Evolutionary conservation across 1,140 invertebrate genomes (phyloP).

Genomic region (Mya arenaria): DNA sequence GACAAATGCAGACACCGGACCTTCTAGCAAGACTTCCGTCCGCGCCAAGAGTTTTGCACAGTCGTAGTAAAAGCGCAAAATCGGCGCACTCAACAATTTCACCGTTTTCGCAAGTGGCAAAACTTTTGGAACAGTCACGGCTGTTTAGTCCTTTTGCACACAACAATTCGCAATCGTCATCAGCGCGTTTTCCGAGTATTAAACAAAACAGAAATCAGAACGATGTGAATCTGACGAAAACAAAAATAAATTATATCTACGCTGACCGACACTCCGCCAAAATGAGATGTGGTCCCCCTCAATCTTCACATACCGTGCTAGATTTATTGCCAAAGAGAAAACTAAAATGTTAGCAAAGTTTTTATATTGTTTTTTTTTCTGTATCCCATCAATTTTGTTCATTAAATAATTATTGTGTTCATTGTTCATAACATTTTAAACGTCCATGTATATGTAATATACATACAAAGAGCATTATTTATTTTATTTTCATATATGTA

Average conservation of each 20-base stretch:
- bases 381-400: too few relatives aligned
- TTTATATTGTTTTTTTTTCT: too few relatives aligned
- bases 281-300: neutral
- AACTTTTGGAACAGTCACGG: slow-evolving; percentile 23
- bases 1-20: neutral
- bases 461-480: too few relatives aligned
- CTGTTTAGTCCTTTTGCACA: slow-evolving; percentile 16
- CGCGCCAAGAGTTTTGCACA: neutral
- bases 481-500: too few relatives aligned
- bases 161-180: neutral
- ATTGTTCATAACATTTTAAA: too few relatives aligned
- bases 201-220: neutral
- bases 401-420: too few relatives aligned
- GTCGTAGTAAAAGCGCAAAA: neutral
- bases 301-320: neutral
- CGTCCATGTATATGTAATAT: too few relatives aligned
- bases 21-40: neutral
- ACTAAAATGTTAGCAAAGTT: too few relatives aligned
- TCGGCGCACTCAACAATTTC: slow-evolving; percentile 34
- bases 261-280: slow-evolving; percentile 38
- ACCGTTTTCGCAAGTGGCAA: slow-evolving; percentile 42
- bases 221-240: neutral
- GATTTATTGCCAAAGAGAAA: slow-evolving; percentile 38
- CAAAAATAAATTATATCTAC: slow-evolving; percentile 47
- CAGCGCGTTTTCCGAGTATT: slow-evolving; percentile 28